Evolutionary conservation across 2,888 invertebrate species (phyloP), one percentile per base, ranked within the genome.

Genomic region (Oscheius myriophilus): DNA sequence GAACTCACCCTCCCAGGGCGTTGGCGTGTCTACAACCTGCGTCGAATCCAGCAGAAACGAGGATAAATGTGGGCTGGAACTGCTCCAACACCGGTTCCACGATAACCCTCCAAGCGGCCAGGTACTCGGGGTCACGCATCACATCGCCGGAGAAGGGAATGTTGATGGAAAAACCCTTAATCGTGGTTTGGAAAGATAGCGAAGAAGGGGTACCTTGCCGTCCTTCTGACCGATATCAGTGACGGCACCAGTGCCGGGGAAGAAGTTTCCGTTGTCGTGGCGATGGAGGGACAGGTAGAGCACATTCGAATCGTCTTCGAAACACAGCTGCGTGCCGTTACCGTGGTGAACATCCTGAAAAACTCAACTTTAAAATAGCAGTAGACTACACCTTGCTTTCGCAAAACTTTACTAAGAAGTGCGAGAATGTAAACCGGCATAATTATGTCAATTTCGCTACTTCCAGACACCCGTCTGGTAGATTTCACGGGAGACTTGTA

Each of bases 11-110:
- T 71, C 98, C 98, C 16, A 98, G 90, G 9, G 95, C 96, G 45
- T 95, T 91, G 18, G 95, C 91, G 89, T 98, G 98, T 0, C 97
- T 97, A 23, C 91, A 90, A 41, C 96, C 95, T 21, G 96, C 96
- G 89, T 98, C 98, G 89, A 98, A 98, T 70, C 98, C 98, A 83
- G 96, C 94, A 58, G 97, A 97, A 67, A 98, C 96, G 79, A 98
- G 90, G 74, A 98, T 79, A 66, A 86, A 76, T 43, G 82, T 80
- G 11, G 86, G 85, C 33, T 76, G 71, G 81, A 87, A 89, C 63
- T 87, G 86, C 88, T 91, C 92, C 41, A 96, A 95, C 73, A 98
- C 93, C 51, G 98, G 98, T 92, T 96, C 93, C 76, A 98, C 92
- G 84, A 98, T 89, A 72, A 93, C 91, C 82, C 97, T 91, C 87